Base-by-base conservation (phyloP, 2,113 vertebrate species). In the Corvus moneduloides region DNA sequence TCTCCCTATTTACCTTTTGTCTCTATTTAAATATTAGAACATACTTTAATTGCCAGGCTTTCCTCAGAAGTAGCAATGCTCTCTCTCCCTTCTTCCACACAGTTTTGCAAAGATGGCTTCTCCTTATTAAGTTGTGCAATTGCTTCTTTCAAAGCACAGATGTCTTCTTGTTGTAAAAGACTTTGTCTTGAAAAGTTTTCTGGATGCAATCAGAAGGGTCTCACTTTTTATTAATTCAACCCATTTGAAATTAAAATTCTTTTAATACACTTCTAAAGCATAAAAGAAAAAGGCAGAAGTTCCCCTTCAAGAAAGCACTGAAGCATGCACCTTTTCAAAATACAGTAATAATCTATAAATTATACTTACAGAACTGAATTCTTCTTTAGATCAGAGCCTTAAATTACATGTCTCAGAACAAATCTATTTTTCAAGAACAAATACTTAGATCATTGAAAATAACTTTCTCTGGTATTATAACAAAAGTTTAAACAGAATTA, bases 111-210 rank as follows among this genome's bases (percentile, higher is more conserved):
- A 68, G 94, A 93, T 63, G 98, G 94, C 62, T 98, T 98, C 78
- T 98, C 97, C 91, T 97, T 96, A 80, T 94, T 94, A 87, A 98
- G 73, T 55, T 98, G 97, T 22, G 88, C 88, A 83, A 98, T 49
- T 33, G 94, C 97, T 89, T 93, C 94, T 91, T 97, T 97, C 89
- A 98, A 96, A 77, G 93, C 86, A 92, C 64, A 87, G 66, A 98
- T 96, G 84, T 98, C 97, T 84, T 98, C 97, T 93, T 97, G 95
- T 27, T 98, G 97, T 46, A 79, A 84, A 68, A 93, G 79, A 78
- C 78, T 96, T 94, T 98, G 97, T 90, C 97, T 98, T 81, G 96
- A 97, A 95, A 98, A 97, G 75, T 97, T 96, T 94, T 97, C 98
- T 98, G 95, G 61, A 94, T 68, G 85, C 37, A 96, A 95, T 83